These are phyloP conservation scores for Agonopterix arenella DNA, from an alignment of 2,888 invertebrate species.

Conservation along the genomic window DNA sequence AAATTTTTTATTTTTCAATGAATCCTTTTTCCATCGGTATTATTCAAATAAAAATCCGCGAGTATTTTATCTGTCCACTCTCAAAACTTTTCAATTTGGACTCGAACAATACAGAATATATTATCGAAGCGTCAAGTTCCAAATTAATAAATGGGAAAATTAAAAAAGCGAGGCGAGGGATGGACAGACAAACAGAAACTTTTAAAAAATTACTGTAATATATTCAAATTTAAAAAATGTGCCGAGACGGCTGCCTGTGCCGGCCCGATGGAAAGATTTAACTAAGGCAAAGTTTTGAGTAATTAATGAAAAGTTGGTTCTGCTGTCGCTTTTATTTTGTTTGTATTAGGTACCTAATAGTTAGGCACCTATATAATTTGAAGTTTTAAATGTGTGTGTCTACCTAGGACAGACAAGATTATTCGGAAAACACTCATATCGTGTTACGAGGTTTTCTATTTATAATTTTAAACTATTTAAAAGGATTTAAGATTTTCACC, in stretches of 20 bases:
- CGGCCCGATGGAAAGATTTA: constrained; percentile 29
- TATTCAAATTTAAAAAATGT: constrained; percentile 43
- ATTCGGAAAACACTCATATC: too few species aligned
- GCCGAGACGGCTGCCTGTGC: constrained; percentile 14
- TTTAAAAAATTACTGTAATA: constrained; percentile 47
- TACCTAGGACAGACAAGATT: too few species aligned
- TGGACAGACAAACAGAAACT: constrained; percentile 44
- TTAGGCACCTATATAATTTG: too few species aligned
- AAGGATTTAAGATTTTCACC: too few species aligned
- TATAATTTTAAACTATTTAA: too few species aligned
- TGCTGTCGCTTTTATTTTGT: neutral
- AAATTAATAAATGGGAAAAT: constrained; percentile 41
- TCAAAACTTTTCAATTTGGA: constrained; percentile 41
- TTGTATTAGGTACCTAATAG: too few species aligned
- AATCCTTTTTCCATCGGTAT: too few species aligned
- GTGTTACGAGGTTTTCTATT: too few species aligned
- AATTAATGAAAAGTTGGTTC: constrained; percentile 10
- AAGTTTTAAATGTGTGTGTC: too few species aligned
- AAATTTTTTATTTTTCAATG: too few species aligned
- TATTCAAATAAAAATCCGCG: too few species aligned
- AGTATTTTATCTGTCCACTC: constrained; percentile 2
- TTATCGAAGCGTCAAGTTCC: constrained; percentile 31
- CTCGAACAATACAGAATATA: constrained; percentile 29
- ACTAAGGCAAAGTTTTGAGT: constrained; percentile 9
- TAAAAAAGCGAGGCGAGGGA: constrained; percentile 22